A percentile compares a stretch with the other conserved stretches of the same genome.
phyloP scores from a whole-genome alignment of 2,797 vertebrate genomes.

The Trematomus bernacchii region DNA sequence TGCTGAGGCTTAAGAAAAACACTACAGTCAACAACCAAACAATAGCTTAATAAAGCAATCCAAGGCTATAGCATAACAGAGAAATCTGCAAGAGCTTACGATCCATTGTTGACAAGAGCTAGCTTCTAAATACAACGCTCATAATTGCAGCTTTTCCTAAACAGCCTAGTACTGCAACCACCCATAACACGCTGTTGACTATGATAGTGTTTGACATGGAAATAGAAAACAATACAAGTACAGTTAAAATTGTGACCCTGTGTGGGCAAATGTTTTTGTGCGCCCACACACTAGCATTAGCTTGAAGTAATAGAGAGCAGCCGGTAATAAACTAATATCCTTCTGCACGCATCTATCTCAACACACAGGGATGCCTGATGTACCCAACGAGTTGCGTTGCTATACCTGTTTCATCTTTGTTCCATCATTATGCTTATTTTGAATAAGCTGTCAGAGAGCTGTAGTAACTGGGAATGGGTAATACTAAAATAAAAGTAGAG shows the following conservation, averaged over 20 bases:
- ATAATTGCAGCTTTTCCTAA: neutral
- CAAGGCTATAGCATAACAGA: conserved; percentile 38
- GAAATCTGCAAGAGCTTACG: conserved; percentile 33
- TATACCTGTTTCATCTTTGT: neutral
- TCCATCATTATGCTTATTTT: conserved; percentile 21
- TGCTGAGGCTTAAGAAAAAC: conserved; percentile 68
- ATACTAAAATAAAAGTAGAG: neutral
- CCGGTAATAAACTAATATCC: neutral
- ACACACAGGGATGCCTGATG: conserved; percentile 3
- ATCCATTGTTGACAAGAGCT: conserved; percentile 32
- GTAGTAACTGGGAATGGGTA: neutral
- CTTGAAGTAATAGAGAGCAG: conserved; percentile 3
- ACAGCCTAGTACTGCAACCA: neutral
- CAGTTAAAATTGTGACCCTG: neutral
- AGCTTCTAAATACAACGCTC: conserved; percentile 26
- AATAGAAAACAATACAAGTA: neutral
- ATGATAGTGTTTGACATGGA: neutral
- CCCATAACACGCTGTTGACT: neutral
- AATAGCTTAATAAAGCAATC: conserved; percentile 69
- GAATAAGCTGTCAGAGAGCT: neutral
- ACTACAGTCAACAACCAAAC: conserved; percentile 53
- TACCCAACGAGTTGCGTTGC: neutral
- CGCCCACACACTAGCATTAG: neutral
- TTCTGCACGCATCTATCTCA: neutral
- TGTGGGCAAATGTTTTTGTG: neutral